These are phyloP conservation scores for Theristus sp. DNA, from an alignment of 2,888 invertebrate species.

Conservation along the genomic window DNA sequence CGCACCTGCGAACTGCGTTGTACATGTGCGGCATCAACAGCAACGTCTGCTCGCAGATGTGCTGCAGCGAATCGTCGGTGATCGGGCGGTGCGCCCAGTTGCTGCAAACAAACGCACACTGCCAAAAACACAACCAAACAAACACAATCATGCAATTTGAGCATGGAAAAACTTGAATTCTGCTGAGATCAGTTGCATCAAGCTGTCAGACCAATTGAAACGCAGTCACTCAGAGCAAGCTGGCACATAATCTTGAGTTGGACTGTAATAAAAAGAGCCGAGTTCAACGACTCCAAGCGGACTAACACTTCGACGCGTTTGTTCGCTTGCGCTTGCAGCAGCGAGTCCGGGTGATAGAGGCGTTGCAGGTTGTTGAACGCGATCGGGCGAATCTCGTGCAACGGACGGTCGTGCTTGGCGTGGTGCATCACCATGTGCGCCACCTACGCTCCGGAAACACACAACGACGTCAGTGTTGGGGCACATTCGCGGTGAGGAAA, in stretches of 20 bases:
- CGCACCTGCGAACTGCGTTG: neutral
- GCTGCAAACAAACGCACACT: slow-evolving; percentile 1
- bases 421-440: slow-evolving; percentile 76
- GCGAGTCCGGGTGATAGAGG: slow-evolving; percentile 42
- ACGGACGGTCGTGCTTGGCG: slow-evolving; percentile 70
- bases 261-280: too few species aligned
- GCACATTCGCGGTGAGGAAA: too few species aligned
- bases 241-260: too few species aligned
- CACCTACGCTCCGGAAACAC: slow-evolving; percentile 39
- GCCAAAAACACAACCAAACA: too few species aligned
- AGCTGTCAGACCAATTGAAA: too few species aligned
- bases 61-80: slow-evolving; percentile 19
- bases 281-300: too few species aligned
- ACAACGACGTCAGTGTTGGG: too few species aligned
- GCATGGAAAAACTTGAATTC: too few species aligned
- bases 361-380: slow-evolving; percentile 58
- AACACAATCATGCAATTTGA: too few species aligned
- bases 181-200: too few species aligned
- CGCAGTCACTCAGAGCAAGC: too few species aligned
- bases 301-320: neutral
- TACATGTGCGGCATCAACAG: slow-evolving; percentile 14
- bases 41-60: slow-evolving; percentile 22
- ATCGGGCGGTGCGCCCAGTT: slow-evolving; percentile 25
- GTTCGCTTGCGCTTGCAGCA: slow-evolving; percentile 70
- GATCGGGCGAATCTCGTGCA: slow-evolving; percentile 80